Percentiles rank a stretch among this genome's conserved stretches.
phyloP scores from a whole-genome alignment of 2,888 invertebrate species.

The Epistrophe eligans region DNA sequence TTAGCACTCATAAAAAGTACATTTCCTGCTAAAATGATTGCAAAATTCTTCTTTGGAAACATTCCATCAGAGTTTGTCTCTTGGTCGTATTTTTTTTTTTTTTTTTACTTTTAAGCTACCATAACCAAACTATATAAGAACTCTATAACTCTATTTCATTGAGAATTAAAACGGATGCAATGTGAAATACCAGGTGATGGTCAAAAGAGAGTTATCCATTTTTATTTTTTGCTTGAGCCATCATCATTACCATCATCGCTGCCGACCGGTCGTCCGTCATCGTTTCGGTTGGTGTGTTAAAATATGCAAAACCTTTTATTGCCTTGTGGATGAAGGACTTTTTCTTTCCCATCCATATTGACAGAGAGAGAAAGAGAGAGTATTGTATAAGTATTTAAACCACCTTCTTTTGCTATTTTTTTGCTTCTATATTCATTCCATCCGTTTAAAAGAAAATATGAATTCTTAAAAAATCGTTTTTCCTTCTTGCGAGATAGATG shows the following conservation, averaged over 20 bases:
- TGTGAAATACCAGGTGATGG: slow-evolving; percentile 73
- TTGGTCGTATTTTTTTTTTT: neutral
- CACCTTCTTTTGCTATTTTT: slow-evolving; percentile 22
- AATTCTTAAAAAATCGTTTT: slow-evolving; percentile 52
- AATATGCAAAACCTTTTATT: slow-evolving; percentile 75
- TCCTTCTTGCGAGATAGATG: neutral
- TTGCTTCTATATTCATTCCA: neutral
- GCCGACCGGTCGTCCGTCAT: neutral
- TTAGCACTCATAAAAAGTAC: slow-evolving; percentile 55
- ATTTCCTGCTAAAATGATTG: slow-evolving; percentile 67
- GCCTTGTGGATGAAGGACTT: slow-evolving; percentile 52
- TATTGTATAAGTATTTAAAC: slow-evolving; percentile 28
- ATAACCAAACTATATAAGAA: neutral
- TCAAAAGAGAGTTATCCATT: slow-evolving; percentile 43
- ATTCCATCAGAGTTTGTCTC: slow-evolving; percentile 10
- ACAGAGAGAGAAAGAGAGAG: neutral
- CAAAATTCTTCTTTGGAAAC: slow-evolving; percentile 57
- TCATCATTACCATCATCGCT: slow-evolving; percentile 19
- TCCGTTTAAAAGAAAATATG: slow-evolving; percentile 26
- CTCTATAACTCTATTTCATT: slow-evolving; percentile 21
- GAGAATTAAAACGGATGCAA: slow-evolving; percentile 56
- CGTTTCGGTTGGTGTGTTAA: slow-evolving; percentile 38
- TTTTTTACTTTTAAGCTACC: neutral
- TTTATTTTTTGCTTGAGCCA: slow-evolving; percentile 31
- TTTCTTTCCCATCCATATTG: slow-evolving; percentile 36